These are phyloP conservation scores for Drosophila sordidapex DNA, from an alignment of 2,888 invertebrate genomes.

Conservation along the genomic window DNA sequence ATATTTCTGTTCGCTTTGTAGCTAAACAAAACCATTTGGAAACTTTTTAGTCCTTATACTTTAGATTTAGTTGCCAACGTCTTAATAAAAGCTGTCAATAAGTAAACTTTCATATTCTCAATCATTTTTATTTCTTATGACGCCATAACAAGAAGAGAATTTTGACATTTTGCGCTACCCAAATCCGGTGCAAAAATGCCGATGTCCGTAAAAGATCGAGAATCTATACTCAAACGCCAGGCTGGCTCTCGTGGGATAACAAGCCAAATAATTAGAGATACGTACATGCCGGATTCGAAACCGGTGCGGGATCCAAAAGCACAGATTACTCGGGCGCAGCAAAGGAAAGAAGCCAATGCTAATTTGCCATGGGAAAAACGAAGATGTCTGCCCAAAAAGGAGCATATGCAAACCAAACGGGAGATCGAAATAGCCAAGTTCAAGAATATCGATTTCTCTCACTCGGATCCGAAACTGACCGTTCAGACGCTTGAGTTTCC, in stretches of 20 bases:
- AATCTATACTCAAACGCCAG: not conserved
- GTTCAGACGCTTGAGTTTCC: conserved; percentile 75
- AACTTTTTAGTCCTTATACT: not conserved
- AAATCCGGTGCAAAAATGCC: conserved; percentile 23
- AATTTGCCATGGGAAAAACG: conserved; percentile 12
- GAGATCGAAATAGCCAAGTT: conserved; percentile 54
- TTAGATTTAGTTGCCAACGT: not conserved
- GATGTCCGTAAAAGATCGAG: not conserved
- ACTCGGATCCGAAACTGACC: conserved; percentile 48
- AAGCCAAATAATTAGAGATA: conserved; percentile 1
- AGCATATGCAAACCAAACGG: conserved; percentile 25
- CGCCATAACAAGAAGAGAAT: not conserved
- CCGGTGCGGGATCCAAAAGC: not conserved
- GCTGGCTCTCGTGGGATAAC: not conserved
- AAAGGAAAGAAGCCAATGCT: not conserved
- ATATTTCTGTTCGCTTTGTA: not conserved
- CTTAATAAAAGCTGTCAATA: not conserved
- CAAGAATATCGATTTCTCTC: conserved; percentile 65
- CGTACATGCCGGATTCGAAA: conserved; percentile 20
- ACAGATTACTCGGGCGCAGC: not conserved
- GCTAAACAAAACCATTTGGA: not conserved
- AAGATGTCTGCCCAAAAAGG: conserved; percentile 44
- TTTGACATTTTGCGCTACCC: not conserved
- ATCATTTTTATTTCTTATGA: conserved; percentile 7
- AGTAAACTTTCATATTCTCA: not conserved